Conservation (phyloP, 2,888 invertebrate species). For the Andrena fulva region DNA sequence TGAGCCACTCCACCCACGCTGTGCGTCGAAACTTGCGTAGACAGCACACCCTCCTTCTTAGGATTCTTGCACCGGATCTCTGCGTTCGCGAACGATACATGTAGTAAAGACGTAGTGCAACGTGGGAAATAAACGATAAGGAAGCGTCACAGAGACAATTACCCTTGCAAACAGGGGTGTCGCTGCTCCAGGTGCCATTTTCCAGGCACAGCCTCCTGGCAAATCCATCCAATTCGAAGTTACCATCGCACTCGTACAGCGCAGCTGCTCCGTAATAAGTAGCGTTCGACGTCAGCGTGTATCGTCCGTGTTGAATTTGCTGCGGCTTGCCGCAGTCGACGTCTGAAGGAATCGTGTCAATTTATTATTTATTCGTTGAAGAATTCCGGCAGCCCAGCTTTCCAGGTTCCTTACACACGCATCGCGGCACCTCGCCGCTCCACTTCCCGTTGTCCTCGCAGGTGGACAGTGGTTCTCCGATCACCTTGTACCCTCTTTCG, state of each 20-base stretch:
- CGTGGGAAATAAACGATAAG: too few species aligned
- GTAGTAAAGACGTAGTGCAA: not conserved
- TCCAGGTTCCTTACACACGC: conserved; percentile 89
- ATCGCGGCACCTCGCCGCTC: conserved; percentile 93
- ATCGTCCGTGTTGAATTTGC: conserved; percentile 90
- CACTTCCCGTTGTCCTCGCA: conserved; percentile 94
- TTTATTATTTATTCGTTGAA: not conserved
- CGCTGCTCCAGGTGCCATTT: conserved; percentile 96
- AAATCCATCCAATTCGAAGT: conserved; percentile 93
- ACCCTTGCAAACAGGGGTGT: conserved; percentile 93
- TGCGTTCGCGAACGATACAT: conserved; percentile 71
- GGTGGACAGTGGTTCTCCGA: conserved; percentile 93
- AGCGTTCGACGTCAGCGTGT: conserved; percentile 93
- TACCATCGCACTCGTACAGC: conserved; percentile 92
- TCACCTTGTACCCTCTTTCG: conserved; percentile 94
- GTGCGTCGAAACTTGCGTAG: conserved; percentile 87
- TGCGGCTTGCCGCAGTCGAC: conserved; percentile 94
- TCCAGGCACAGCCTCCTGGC: conserved; percentile 93
- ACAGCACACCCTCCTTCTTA: conserved; percentile 86
- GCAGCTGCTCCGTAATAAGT: conserved; percentile 95
- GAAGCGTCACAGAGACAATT: conserved; percentile 52
- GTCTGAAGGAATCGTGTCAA: conserved; percentile 85
- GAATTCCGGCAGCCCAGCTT: not conserved
- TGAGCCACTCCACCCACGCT: conserved; percentile 93
- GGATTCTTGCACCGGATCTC: conserved; percentile 93